A percentile compares a stretch with the other conserved stretches of the same genome.
These are phyloP conservation scores for Ranitomeya variabilis DNA, from an alignment of 2,113 vertebrate genomes.

Conservation along the genomic window DNA sequence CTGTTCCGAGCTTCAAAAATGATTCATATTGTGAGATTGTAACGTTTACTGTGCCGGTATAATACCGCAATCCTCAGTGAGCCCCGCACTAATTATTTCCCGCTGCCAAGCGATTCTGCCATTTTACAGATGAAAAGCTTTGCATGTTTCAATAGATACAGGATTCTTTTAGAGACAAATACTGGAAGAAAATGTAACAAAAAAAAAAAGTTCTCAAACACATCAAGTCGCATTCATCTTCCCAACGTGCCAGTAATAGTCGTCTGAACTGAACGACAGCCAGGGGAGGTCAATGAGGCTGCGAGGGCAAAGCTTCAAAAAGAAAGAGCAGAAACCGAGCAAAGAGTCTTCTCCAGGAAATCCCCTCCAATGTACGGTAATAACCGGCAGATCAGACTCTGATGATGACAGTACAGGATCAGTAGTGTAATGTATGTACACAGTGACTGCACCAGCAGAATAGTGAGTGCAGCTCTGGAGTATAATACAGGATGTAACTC, in stretches of 20 bases:
- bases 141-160: background rate
- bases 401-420: background rate
- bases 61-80: background rate
- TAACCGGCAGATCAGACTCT: background rate
- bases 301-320: conserved; percentile 37
- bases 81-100: background rate
- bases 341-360: background rate
- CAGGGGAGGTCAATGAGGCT: background rate
- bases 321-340: background rate
- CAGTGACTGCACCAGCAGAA: too few relatives aligned
- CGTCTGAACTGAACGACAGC: background rate
- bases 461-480: too few relatives aligned
- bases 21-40: conserved; percentile 21
- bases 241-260: background rate
- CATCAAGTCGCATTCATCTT: background rate
- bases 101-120: background rate
- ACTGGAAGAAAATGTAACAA: background rate
- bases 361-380: background rate
- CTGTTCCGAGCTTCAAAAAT: conserved; percentile 19
- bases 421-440: too few relatives aligned
- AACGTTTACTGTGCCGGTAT: background rate
- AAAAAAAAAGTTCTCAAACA: background rate
- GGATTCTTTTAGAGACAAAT: too few relatives aligned
- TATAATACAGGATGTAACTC: too few relatives aligned
- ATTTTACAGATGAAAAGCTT: background rate